Conservation (phyloP, 2,113 vertebrate species). For the Anolis carolinensis region DNA sequence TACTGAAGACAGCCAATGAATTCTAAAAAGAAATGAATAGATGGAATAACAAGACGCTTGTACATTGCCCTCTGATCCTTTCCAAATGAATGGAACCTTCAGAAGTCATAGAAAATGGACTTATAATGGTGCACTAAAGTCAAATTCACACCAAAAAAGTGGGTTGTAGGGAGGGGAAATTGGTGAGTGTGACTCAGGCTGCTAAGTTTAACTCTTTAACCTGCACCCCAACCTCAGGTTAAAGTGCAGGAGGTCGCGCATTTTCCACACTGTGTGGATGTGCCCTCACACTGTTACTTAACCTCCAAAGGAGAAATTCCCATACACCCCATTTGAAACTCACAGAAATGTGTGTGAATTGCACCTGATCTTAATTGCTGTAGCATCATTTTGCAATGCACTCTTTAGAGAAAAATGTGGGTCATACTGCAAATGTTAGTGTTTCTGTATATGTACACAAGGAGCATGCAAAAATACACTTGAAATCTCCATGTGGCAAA, state of each 20-base stretch:
- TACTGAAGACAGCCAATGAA: neutral
- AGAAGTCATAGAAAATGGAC: neutral
- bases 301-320: neutral
- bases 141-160: neutral
- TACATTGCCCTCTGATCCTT: neutral
- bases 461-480: neutral
- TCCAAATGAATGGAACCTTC: neutral
- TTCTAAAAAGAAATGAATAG: neutral
- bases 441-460: neutral
- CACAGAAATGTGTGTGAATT: neutral
- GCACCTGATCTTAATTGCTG: neutral
- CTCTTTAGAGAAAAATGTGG: neutral
- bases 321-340: neutral
- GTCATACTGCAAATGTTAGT: neutral
- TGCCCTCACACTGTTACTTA: neutral
- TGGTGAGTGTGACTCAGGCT: neutral
- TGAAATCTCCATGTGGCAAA: neutral
- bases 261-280: too few relatives aligned
- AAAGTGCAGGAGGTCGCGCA: too few relatives aligned
- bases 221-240: too few relatives aligned
- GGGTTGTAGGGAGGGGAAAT: too few relatives aligned
- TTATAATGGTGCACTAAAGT: neutral
- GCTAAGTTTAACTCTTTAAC: too few relatives aligned
- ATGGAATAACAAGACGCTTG: neutral
- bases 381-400: neutral